phyloP scores from a whole-genome alignment of 2,797 vertebrate species.

The Pampus argenteus region DNA sequence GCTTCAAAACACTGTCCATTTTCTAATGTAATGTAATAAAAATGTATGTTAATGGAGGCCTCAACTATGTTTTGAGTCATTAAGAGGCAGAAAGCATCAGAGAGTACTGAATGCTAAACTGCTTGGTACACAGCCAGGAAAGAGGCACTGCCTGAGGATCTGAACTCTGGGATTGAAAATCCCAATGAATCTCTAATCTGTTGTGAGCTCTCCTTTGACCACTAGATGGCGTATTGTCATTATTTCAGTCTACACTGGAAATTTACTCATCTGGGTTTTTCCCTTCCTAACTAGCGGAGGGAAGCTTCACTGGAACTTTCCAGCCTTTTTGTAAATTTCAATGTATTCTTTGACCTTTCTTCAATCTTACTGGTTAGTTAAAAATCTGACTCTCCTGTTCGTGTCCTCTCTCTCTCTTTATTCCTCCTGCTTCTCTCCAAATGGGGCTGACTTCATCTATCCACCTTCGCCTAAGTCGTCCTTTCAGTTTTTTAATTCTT shows the following conservation, averaged over 20 bases:
- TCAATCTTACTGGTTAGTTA: conserved; percentile 39
- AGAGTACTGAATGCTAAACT: no score
- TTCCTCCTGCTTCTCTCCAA: conserved; percentile 41
- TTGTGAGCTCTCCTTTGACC: conserved; percentile 62
- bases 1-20: neutral
- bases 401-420: conserved; percentile 34
- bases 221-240: conserved; percentile 72
- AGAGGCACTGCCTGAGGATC: neutral
- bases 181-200: neutral
- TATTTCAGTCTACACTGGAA: conserved; percentile 32
- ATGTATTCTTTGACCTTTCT: conserved; percentile 60
- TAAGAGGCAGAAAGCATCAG: neutral
- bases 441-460: conserved; percentile 65
- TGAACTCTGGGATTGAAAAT: neutral
- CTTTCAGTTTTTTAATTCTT: conserved; percentile 78
- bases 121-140: neutral
- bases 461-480: conserved; percentile 72
- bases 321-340: conserved; percentile 67
- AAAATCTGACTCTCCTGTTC: conserved; percentile 52
- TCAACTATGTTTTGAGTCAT: neutral
- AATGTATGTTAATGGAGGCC: neutral
- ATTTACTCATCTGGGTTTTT: conserved; percentile 63
- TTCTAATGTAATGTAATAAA: neutral
- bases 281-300: conserved; percentile 53
- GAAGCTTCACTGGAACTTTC: conserved; percentile 76